Base-by-base conservation (phyloP, 2,888 invertebrate species). In the Yponomeuta evonymella region DNA sequence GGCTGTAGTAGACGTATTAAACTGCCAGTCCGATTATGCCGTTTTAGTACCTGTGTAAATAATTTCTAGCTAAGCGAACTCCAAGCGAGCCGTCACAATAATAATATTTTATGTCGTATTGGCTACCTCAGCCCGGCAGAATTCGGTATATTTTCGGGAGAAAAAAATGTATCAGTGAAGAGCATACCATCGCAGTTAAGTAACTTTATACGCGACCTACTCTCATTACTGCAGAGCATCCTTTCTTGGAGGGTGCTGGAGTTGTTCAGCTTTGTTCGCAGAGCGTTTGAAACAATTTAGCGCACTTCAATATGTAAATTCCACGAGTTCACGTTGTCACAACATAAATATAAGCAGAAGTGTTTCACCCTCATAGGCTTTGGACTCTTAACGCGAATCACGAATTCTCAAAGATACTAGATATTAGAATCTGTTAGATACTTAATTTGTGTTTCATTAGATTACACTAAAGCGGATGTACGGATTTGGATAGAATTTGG, bases 261-360 rank as follows among this genome's bases (percentile, higher is more conserved):
- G 48, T 62, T 51, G 29, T 70, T 36, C 70, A 48, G 72, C 73
- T 73, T 75, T 74, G 74, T 74, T 73, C 72, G 71, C 71, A 71
- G 70, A 69, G 51, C 68, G 48, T 72, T 72, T 75, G 80, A 83
- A 88, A 86, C 86, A 87, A 87, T 86, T 86, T 83, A 78, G 78
- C 76, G 79, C 79, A 81, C 81, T 85, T 81, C 83, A 87, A 85
- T 85, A 86, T 85, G 86, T 84, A 86, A 86, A 87, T 88, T 85
- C 83, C 84, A 48, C 51, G 48, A 48, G 51, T 29, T 68, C 12
- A 67, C 43, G n/a, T 67, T 36, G 67, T 67, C n/a, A 67, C 67
- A 36, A n/a, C 67, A 67, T 12, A 65, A 33, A 33, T 65, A 30
- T 8, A 30, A 65, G 51, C 51, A 58, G 51, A 58, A 58, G 51